Base-by-base conservation (phyloP, 2,797 vertebrate genomes). In the Oophaga sylvatica region DNA sequence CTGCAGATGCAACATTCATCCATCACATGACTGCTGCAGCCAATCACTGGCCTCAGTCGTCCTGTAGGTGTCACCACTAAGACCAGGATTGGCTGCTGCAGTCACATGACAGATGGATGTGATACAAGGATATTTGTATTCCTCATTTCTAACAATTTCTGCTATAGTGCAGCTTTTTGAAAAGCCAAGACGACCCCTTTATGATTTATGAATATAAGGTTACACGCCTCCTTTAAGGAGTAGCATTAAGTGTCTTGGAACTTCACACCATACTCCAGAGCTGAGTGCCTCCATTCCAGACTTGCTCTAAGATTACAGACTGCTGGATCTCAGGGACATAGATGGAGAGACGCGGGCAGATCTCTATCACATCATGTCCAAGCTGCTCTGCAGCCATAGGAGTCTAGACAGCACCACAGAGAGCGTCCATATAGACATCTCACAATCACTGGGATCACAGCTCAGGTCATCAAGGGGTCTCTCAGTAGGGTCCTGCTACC, bases 331-430 rank as follows among this genome's bases (percentile, higher is more conserved):
- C 29, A 80, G 59, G 11, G 59, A n/a, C 70, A 19, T 29, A 57
- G 62, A 83, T 67, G 70, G 77, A 63, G 31, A 70, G 57, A 56
- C 75, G 73, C 35, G 19, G 77, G 20, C 45, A 45, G 82, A 88
- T 88, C 57, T 41, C 19, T 81, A 85, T 88, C 83, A 85, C 67
- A 31, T 41, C 26, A 26, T 26, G 17, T 15, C 70, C 12, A 9
- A 45, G 20, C n/a, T n/a, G n/a, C n/a, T n/a, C n/a, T n/a, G n/a
- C n/a, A n/a, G n/a, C 45, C 53, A n/a, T 17, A 10, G 11, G 35
- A 75, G 83, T 81, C 87, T 84, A 85, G 77, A 88, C 87, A 67
- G 87, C 48, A n/a, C 76, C 65, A 26, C 77, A 62, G 41, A 76
- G 77, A 84, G 77, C 11, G 67, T 16, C 26, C 76, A 65, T 56